Evolutionary conservation across 2,888 invertebrate species (phyloP), one percentile per base, ranked within the genome.

Genomic region (Dryobotodes eremita): DNA sequence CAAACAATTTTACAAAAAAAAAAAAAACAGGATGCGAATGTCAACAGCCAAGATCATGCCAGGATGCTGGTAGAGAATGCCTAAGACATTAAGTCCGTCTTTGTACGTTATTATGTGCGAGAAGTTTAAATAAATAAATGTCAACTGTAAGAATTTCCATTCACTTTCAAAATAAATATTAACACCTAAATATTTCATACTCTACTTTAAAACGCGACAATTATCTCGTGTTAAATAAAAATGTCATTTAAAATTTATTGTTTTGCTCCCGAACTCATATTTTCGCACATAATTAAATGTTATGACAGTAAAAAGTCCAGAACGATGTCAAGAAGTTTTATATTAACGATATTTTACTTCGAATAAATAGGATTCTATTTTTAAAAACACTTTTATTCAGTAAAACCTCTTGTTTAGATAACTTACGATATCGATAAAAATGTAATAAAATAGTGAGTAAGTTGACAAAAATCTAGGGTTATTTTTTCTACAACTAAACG

Each of bases 251-350:
- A 59, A 75, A 71, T 71, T 23, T 61, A 42, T 55, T 26, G 20
- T 71, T 57, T 77, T 70, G 59, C 62, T 76, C 59, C 15, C 26
- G 26, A 65, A 23, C 71, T 48, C 64, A 73, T 85, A 77, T 79
- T 77, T 85, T 77, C 36, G 72, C 77, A 75, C 79, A 62, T 79
- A 71, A 80, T 86, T 79, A 79, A 80, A 87, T 83, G 76, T 75
- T 87, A 82, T 84, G 83, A 84, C 79, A 79, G 71, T 65, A 77
- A 80, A 80, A 81, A 79, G 66, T 68, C 53, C 71, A 26, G 57
- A 73, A 83, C 57, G 75, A 66, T 79, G 82, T 84, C 79, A 78
- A 71, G 53, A 75, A 78, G 69, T 81, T 83, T 86, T 83, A 79
- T 79, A 80, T 65, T 59, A 72, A 53, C 62, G 53, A 83, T 77